These are phyloP conservation scores for Ceratina japonica DNA, from an alignment of 1,140 invertebrate genomes.

Conservation along the genomic window DNA sequence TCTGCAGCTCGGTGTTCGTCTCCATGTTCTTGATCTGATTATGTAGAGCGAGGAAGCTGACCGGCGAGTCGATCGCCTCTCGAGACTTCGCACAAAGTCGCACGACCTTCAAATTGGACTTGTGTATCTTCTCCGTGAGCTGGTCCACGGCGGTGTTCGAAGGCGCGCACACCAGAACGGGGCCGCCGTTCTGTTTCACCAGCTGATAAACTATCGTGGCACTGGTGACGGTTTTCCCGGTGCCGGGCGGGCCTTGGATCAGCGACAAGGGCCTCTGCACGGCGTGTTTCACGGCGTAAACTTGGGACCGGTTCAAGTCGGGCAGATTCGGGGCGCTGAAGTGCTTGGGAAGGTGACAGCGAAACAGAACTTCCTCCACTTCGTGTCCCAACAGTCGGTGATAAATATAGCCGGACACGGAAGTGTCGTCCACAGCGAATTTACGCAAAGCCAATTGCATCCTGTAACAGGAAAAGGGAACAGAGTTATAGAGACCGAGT, in stretches of 20 bases:
- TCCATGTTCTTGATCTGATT: constrained; percentile 98
- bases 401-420: constrained; percentile 98
- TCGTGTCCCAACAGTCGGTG: constrained; percentile 97
- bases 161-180: constrained; percentile 98
- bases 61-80: constrained; percentile 98
- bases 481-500: background rate
- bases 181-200: constrained; percentile 95
- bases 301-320: constrained; percentile 97
- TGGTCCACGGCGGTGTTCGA: constrained; percentile 99
- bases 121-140: constrained; percentile 98
- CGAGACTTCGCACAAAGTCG: constrained; percentile 98
- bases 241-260: constrained; percentile 97
- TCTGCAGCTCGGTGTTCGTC: constrained; percentile 93
- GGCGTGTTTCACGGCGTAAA: constrained; percentile 99
- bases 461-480: constrained; percentile 80
- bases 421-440: constrained; percentile 97
- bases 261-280: constrained; percentile 97
- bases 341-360: constrained; percentile 95
- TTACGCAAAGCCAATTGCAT: constrained; percentile 97
- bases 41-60: constrained; percentile 97
- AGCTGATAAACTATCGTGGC: constrained; percentile 99
- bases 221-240: constrained; percentile 99
- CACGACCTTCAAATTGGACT: constrained; percentile 98
- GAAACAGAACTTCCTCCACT: constrained; percentile 96
- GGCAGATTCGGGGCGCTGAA: constrained; percentile 98